Conservation (phyloP, 2,888 invertebrate genomes). For the Polyommatus icarus region DNA sequence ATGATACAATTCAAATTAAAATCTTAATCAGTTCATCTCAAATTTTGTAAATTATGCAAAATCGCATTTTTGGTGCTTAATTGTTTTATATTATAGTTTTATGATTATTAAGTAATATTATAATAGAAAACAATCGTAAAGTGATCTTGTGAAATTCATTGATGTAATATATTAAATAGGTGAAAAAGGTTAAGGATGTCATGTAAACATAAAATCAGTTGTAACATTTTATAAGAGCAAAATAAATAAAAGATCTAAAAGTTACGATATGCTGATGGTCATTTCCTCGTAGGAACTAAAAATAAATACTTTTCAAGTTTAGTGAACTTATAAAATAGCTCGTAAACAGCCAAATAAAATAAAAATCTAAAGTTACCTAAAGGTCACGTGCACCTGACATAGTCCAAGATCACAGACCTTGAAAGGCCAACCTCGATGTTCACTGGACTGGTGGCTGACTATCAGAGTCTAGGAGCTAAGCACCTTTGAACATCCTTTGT, state of each 20-base stretch:
- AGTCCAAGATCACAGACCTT: conserved; percentile 34
- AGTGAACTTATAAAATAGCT: conserved; percentile 6
- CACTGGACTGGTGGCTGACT: conserved; percentile 34
- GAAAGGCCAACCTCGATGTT: conserved; percentile 39
- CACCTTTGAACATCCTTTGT: conserved; percentile 17
- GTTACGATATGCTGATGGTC: neutral
- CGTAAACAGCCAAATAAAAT: conserved; percentile 4
- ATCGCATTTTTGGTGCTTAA: neutral
- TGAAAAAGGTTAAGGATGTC: neutral
- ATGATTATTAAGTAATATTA: conserved; percentile 2
- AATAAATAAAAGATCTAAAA: neutral
- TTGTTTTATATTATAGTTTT: conserved; percentile 15
- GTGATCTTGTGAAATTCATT: neutral
- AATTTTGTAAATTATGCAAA: conserved; percentile 4
- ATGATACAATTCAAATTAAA: neutral
- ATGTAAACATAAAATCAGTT: neutral
- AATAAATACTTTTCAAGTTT: neutral
- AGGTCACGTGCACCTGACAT: conserved; percentile 7
- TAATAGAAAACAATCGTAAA: neutral
- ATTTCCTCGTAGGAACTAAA: conserved; percentile 7
- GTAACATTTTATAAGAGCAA: neutral
- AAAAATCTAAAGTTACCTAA: neutral
- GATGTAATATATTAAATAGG: neutral
- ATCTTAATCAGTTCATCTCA: neutral
- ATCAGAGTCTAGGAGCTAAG: conserved; percentile 30